phyloP scores from a whole-genome alignment of 2,888 invertebrate species.

The Drosophila ustulata region DNA sequence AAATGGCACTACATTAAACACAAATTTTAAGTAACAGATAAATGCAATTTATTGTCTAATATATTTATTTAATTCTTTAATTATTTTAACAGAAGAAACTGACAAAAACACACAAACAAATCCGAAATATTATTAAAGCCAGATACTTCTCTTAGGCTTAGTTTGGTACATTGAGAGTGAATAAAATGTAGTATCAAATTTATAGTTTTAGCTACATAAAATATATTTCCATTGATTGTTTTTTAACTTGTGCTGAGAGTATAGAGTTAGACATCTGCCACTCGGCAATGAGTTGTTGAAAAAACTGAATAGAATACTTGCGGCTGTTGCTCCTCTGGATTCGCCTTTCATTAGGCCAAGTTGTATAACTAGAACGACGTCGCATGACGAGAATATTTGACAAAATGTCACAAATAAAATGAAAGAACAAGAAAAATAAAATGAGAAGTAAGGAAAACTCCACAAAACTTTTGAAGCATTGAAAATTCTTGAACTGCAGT shows the following conservation, averaged over 20 bases:
- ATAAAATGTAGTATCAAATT: too few species aligned
- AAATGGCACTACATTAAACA: too few species aligned
- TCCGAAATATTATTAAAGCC: too few species aligned
- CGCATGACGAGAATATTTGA: conserved; percentile 70
- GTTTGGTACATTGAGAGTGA: too few species aligned
- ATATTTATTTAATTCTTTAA: too few species aligned
- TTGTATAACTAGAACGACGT: conserved; percentile 61
- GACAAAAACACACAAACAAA: too few species aligned
- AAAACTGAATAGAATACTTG: conserved; percentile 11
- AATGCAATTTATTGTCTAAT: too few species aligned
- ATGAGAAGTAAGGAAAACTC: conserved; percentile 39
- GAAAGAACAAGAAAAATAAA: conserved; percentile 20
- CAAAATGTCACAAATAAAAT: conserved; percentile 39
- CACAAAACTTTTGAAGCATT: conserved; percentile 63
- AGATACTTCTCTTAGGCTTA: too few species aligned
- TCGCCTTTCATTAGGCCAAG: conserved; percentile 53
- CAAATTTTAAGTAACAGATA: too few species aligned
- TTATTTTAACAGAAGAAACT: too few species aligned
- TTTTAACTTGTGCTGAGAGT: not conserved
- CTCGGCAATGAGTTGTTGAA: conserved; percentile 30
- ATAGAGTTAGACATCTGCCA: conserved; percentile 36
- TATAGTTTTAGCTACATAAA: not conserved
- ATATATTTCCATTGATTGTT: not conserved
- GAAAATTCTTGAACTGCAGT: conserved; percentile 70
- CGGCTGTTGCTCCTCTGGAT: conserved; percentile 38